phyloP scores from a whole-genome alignment of 2,797 vertebrate species.

The Microhierax caerulescens region DNA sequence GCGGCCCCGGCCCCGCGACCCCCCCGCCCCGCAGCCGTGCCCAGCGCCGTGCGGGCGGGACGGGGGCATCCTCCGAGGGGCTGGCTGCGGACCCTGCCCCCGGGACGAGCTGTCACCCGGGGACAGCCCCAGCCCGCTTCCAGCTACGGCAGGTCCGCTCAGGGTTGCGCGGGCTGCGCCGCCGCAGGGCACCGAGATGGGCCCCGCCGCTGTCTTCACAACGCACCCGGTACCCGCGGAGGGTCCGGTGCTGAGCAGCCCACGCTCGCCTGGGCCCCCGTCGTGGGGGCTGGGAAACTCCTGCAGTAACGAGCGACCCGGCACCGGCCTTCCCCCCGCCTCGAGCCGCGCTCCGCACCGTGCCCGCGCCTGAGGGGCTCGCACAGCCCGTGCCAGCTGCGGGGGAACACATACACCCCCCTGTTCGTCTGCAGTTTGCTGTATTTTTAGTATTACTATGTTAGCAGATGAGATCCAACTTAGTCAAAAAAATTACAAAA shows the following conservation, averaged over 20 bases:
- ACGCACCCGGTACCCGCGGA: background rate
- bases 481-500: background rate
- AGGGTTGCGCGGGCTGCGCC: accelerated
- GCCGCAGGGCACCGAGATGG: background rate
- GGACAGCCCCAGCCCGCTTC: accelerated
- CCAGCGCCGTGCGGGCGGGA: accelerated
- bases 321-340: too few species aligned
- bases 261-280: accelerated
- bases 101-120: too few species aligned
- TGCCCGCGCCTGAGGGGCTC: too few species aligned
- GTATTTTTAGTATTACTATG: background rate
- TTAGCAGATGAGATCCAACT: background rate
- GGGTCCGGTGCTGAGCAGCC: too few species aligned
- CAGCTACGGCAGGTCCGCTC: accelerated
- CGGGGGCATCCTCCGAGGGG: too few species aligned
- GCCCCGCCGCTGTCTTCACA: background rate
- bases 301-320: too few species aligned
- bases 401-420: too few species aligned
- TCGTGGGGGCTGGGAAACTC: background rate
- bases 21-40: too few species aligned
- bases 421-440: background rate
- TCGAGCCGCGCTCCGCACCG: background rate
- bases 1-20: too few species aligned
- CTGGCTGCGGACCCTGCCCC: background rate
- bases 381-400: too few species aligned